Conservation (phyloP, 1,140 invertebrate genomes). For the Zaprionus vittiger region DNA sequence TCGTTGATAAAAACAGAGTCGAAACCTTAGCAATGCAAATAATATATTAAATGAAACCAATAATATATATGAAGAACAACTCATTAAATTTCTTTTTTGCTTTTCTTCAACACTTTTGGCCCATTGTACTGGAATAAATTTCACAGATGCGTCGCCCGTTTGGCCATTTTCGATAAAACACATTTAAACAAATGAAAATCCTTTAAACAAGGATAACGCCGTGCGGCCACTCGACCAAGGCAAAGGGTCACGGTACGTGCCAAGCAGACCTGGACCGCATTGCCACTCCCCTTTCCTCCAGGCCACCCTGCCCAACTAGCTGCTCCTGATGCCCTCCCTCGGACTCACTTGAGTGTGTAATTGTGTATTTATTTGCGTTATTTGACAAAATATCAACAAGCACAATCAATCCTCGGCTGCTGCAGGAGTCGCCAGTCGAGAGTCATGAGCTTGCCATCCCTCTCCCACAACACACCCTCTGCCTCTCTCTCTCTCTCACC, state of each 20-base stretch:
- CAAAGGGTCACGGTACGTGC: background rate
- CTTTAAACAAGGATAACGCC: slow-evolving; percentile 78
- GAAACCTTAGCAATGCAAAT: background rate
- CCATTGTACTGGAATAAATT: slow-evolving; percentile 56
- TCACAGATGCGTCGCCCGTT: slow-evolving; percentile 48
- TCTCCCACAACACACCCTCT: slow-evolving; percentile 8
- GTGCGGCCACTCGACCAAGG: slow-evolving; percentile 10
- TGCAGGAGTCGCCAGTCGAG: slow-evolving; percentile 53
- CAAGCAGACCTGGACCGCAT: slow-evolving; percentile 12
- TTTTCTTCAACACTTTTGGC: background rate
- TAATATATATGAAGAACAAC: background rate
- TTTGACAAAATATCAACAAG: slow-evolving; percentile 83
- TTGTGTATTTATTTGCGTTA: slow-evolving; percentile 83
- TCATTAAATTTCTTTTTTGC: background rate
- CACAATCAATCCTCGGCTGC: slow-evolving; percentile 78
- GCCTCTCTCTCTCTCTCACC: background rate
- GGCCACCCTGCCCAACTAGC: slow-evolving; percentile 48
- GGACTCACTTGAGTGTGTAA: slow-evolving; percentile 80
- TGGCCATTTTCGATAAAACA: slow-evolving; percentile 80
- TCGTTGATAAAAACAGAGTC: too few species aligned
- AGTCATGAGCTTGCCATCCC: slow-evolving; percentile 31
- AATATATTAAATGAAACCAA: background rate
- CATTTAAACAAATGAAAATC: slow-evolving; percentile 83
- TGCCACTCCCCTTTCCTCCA: background rate
- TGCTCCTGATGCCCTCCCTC: slow-evolving; percentile 27